Evolutionary conservation across 2,797 vertebrate species (phyloP).

Genomic region (Ctenopoma multispine): DNA sequence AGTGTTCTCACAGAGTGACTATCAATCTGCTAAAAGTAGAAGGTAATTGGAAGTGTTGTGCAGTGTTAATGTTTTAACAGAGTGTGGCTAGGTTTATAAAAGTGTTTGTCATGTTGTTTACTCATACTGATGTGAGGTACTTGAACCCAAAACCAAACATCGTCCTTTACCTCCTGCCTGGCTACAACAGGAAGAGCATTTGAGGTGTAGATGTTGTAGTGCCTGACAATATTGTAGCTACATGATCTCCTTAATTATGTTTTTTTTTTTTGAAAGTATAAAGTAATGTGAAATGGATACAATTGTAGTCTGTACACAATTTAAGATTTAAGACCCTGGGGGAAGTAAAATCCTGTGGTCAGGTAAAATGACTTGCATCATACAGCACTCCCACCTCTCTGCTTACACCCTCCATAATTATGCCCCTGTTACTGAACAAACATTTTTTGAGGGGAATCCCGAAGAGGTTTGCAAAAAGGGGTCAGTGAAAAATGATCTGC

Average conservation of each 20-base stretch:
- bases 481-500: constrained; percentile 30
- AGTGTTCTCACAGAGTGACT: not conserved
- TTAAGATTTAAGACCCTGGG: not conserved
- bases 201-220: too few species aligned
- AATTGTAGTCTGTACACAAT: not conserved
- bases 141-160: too few species aligned
- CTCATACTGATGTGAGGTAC: too few species aligned
- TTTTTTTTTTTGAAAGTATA: too few species aligned
- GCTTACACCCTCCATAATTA: constrained; percentile 6
- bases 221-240: too few species aligned
- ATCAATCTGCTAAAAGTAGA: not conserved
- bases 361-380: not conserved
- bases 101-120: too few species aligned
- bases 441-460: constrained; percentile 11
- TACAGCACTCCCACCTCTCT: not conserved
- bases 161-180: too few species aligned
- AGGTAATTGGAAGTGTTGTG: not conserved
- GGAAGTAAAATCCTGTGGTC: not conserved
- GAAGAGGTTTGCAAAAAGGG: constrained; percentile 25
- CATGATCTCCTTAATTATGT: too few species aligned
- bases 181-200: too few species aligned
- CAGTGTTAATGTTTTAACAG: not conserved
- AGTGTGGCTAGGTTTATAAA: not conserved
- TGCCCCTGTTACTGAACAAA: constrained; percentile 8
- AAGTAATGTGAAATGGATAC: too few species aligned